A percentile compares a stretch with the other conserved stretches of the same genome.
Conservation (phyloP, 64 coral and sea anemone genomes). For the Astreopora myriophthalma region DNA sequence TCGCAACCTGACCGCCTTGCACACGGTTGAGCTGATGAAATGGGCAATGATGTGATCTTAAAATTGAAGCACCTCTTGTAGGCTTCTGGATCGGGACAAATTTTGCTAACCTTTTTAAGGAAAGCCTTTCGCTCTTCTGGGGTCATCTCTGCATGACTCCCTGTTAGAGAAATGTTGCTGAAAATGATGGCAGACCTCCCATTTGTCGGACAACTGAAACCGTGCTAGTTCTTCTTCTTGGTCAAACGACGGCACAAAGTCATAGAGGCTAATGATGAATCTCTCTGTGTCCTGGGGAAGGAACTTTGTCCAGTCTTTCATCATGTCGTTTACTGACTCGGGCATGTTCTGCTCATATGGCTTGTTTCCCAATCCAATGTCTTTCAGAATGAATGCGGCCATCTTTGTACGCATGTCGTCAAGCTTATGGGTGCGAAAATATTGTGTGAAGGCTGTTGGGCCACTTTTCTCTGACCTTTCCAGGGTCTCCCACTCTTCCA, state of each 20-base stretch:
- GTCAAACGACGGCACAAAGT: slow-evolving; percentile 24
- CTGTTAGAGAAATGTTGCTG: background rate
- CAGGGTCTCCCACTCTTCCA: slow-evolving; percentile 7
- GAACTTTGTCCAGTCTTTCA: slow-evolving; percentile 48
- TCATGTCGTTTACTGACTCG: slow-evolving; percentile 23
- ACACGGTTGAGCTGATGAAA: background rate
- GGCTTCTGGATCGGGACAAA: slow-evolving; percentile 45
- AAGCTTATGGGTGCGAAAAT: background rate
- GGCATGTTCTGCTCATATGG: slow-evolving; percentile 48
- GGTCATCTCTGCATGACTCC: background rate
- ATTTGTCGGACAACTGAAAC: slow-evolving; percentile 50
- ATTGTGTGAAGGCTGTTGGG: background rate
- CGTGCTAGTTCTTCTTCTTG: slow-evolving; percentile 27
- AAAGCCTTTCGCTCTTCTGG: slow-evolving; percentile 26
- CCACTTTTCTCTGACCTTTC: background rate
- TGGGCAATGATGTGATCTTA: background rate
- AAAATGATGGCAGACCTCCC: slow-evolving; percentile 7
- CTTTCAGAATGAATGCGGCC: background rate
- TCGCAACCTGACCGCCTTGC: background rate
- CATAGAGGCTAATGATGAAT: slow-evolving; percentile 19
- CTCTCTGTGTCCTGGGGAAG: slow-evolving; percentile 30
- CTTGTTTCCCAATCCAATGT: slow-evolving; percentile 27
- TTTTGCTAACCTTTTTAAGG: slow-evolving; percentile 6
- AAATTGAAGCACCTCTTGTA: slow-evolving; percentile 33
- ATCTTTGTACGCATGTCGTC: background rate